Conservation (phyloP, 2,888 invertebrate species). For the Synanthedon myopaeformis region DNA sequence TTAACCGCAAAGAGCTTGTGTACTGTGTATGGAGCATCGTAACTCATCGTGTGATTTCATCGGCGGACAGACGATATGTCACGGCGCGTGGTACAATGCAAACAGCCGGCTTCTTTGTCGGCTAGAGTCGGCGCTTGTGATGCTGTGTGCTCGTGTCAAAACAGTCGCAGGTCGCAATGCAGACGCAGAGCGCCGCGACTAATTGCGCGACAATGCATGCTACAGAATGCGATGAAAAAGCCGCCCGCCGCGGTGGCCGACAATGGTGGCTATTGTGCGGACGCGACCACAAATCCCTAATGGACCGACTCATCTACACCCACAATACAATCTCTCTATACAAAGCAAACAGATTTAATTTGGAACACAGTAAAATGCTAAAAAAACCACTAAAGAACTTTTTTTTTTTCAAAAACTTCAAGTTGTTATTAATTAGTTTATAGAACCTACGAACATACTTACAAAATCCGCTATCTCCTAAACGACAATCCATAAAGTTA, state of each 20-base stretch:
- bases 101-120: slow-evolving; percentile 64
- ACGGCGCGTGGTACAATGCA: slow-evolving; percentile 65
- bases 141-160: slow-evolving; percentile 47
- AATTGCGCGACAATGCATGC: slow-evolving; percentile 49
- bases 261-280: slow-evolving; percentile 36
- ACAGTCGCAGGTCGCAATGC: slow-evolving; percentile 22
- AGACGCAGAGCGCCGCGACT: slow-evolving; percentile 44
- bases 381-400: too few species aligned
- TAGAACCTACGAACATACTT: too few species aligned
- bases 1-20: slow-evolving; percentile 32
- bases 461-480: too few species aligned
- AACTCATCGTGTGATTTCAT: slow-evolving; percentile 27
- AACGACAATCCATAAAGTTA: too few species aligned
- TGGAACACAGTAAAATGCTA: too few species aligned
- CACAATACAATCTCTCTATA: too few species aligned
- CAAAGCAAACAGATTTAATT: too few species aligned
- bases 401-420: too few species aligned
- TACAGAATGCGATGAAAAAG: slow-evolving; percentile 10
- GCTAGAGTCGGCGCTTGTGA: slow-evolving; percentile 28
- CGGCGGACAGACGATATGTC: slow-evolving; percentile 59
- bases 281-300: slow-evolving; percentile 26
- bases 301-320: too few species aligned
- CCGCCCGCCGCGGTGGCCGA: slow-evolving; percentile 29
- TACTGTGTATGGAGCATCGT: slow-evolving; percentile 41
- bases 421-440: too few species aligned